These are phyloP conservation scores for Craniophora ligustri DNA, from an alignment of 2,888 invertebrate genomes.

Conservation along the genomic window DNA sequence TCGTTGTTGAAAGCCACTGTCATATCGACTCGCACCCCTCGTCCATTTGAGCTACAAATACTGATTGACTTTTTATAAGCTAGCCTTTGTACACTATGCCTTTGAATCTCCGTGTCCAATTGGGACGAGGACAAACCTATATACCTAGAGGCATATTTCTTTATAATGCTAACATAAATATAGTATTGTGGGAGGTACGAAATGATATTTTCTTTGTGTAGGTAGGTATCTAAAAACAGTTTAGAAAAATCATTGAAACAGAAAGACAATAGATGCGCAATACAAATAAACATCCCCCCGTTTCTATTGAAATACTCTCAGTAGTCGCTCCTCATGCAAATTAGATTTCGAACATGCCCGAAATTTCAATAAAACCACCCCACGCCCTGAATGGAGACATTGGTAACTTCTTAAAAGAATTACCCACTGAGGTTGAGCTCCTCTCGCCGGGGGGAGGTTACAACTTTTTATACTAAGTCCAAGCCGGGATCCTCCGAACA, in stretches of 20 bases:
- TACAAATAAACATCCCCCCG: conserved; percentile 31
- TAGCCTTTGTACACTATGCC: conserved; percentile 11
- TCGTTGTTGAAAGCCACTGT: conserved; percentile 46
- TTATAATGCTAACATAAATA: too few relatives aligned
- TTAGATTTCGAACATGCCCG: conserved; percentile 58
- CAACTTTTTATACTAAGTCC: conserved; percentile 49
- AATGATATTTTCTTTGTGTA: not conserved
- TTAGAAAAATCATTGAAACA: conserved; percentile 29
- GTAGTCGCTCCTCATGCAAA: conserved; percentile 62
- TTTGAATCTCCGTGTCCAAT: conserved; percentile 1
- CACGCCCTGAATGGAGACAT: conserved; percentile 60
- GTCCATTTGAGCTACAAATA: conserved; percentile 33
- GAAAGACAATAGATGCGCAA: conserved; percentile 31
- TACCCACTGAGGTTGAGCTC: conserved; percentile 48
- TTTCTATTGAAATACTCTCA: conserved; percentile 29
- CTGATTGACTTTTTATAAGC: conserved; percentile 39
- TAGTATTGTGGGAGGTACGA: not conserved
- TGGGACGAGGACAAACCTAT: not conserved
- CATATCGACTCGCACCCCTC: conserved; percentile 25
- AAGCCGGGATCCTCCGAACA: conserved; percentile 20
- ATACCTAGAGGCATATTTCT: too few relatives aligned
- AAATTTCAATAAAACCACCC: conserved; percentile 65
- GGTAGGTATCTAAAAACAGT: not conserved
- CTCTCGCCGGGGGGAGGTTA: conserved; percentile 27
- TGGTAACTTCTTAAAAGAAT: conserved; percentile 67